Evolutionary conservation across 92 coral and sea anemone genomes (phyloP), one percentile per base, ranked within the genome.

Genomic region (Porites rus): DNA sequence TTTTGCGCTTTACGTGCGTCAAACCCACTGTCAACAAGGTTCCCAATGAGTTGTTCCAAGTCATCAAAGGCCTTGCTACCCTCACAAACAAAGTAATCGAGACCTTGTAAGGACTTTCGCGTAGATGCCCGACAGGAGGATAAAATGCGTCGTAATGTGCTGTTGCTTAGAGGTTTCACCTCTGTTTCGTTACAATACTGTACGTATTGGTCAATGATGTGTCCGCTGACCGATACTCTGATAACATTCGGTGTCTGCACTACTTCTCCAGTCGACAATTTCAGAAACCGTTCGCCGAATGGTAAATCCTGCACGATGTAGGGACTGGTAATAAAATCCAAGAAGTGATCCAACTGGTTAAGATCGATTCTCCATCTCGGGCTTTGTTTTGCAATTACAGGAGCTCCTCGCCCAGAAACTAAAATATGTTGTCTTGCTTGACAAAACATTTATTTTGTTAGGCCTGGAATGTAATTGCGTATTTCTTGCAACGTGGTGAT

Each of bases 211-310:
- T 72, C 59, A 54, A 90, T 80, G 66, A 86, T 90, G 61, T 82
- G 80, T 71, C 86, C 81, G 64, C 79, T 86, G 51, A 88, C 82
- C 59, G 81, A 71, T 25, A 76, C 81, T 81, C 94, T 70, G 75
- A 91, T 82, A 22, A 91, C 92, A 69, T 91, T 91, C 67, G 94
- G 94, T 18, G 91, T 86, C 82, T 86, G 80, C 14, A 90, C 20
- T 18, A 87, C 56, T 50, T 82, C 79, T 0, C 88, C 89, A 19
- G 75, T 58, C 1, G 91, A 87, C 19, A 90, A 78, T 50, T 56
- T 76, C 53, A 87, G 68, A 18, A 75, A 21, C 28, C 54, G 46
- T 64, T 87, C 83, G 0, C 93, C 90, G 87, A 90, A 90, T 25
- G 93, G 90, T 82, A 90, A 72, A 74, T 90, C 87, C 59, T 90